Evolutionary conservation across 2,888 invertebrate genomes (phyloP).

Genomic region (Brachypalpus laphriformis): DNA sequence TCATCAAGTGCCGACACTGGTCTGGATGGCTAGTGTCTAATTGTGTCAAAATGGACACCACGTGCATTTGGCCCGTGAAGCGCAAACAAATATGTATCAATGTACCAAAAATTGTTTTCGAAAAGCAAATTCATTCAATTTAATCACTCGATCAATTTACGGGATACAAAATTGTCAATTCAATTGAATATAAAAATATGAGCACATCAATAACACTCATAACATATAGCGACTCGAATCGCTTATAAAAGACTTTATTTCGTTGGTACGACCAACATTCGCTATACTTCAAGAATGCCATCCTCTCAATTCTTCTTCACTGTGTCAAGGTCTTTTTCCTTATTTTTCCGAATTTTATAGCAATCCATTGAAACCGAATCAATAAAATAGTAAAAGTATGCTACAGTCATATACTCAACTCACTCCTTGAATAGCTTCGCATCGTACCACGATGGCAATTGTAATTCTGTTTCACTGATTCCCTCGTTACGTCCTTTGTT

Average conservation of each 20-base stretch:
- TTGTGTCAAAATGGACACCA: too few relatives aligned
- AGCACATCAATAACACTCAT: not conserved
- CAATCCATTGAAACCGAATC: conserved; percentile 7
- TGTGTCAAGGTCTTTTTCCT: not conserved
- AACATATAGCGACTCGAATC: not conserved
- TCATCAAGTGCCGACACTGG: too few relatives aligned
- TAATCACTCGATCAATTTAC: too few relatives aligned
- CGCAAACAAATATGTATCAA: too few relatives aligned
- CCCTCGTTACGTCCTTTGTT: conserved; percentile 79
- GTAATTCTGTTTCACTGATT: conserved; percentile 79
- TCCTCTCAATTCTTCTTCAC: not conserved
- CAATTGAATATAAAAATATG: not conserved
- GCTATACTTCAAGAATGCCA: not conserved
- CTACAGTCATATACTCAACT: conserved; percentile 44
- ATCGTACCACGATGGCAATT: conserved; percentile 86
- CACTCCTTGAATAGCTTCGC: conserved; percentile 85
- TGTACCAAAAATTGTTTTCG: too few relatives aligned
- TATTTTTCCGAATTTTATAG: not conserved
- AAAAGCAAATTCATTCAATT: too few relatives aligned
- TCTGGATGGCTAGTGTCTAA: too few relatives aligned
- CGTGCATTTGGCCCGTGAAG: too few relatives aligned
- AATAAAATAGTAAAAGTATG: conserved; percentile 7
- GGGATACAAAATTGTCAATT: not conserved
- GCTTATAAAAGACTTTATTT: not conserved
- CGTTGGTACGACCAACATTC: not conserved